phyloP scores from a whole-genome alignment of 2,888 invertebrate genomes.

The Himalopsyche japonica region DNA sequence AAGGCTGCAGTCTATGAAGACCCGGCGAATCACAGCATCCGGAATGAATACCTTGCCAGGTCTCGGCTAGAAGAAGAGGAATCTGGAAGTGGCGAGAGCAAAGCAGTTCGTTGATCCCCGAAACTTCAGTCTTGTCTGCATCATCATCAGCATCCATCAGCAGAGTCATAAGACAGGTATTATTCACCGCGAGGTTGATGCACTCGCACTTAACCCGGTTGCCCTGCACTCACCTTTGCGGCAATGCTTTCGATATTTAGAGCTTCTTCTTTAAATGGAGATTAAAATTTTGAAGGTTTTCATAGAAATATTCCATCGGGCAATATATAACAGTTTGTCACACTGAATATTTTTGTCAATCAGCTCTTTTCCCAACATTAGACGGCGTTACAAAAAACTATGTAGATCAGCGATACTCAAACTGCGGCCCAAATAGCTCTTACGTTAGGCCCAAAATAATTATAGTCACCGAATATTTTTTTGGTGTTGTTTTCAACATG shows the following conservation, averaged over 20 bases:
- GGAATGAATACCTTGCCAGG: neutral
- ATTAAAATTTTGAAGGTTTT: no score
- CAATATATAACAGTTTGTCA: no score
- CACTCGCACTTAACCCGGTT: neutral
- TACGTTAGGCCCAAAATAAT: no score
- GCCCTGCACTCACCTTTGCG: neutral
- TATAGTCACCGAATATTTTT: no score
- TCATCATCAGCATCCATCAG: neutral
- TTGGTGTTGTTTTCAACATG: no score
- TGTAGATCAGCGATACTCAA: no score
- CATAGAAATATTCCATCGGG: no score
- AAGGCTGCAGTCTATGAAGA: neutral
- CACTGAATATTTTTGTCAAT: no score
- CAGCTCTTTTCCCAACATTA: no score
- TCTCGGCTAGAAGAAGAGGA: neutral
- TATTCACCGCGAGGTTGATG: neutral
- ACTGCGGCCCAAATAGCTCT: no score
- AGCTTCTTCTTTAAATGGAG: neutral
- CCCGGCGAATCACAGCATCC: neutral
- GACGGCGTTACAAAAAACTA: no score
- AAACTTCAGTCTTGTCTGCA: neutral
- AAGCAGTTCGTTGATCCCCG: constrained; percentile 20
- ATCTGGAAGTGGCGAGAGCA: neutral
- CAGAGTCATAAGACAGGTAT: neutral
- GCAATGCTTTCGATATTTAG: neutral